A percentile compares a stretch with the other conserved stretches of the same genome.
Evolutionary conservation across 2,113 vertebrate species (phyloP).

Genomic region (Potamarius usumacintae): DNA sequence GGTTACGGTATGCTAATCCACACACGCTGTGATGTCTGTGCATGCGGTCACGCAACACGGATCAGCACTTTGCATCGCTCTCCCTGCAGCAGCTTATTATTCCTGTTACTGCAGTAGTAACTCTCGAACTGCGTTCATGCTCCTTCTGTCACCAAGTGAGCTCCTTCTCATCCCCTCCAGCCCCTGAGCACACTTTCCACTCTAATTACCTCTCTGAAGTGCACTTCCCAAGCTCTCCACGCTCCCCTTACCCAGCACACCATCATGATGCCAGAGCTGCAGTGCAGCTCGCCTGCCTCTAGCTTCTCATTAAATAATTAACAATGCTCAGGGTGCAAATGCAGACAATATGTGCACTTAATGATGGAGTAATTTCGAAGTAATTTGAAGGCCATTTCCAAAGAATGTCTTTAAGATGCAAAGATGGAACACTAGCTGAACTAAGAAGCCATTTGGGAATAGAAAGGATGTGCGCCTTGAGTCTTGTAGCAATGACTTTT

Average conservation of each 20-base stretch:
- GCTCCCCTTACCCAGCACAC: constrained; percentile 23
- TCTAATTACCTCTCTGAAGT: constrained; percentile 56
- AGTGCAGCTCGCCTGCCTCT: constrained; percentile 26
- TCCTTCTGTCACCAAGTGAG: constrained; percentile 52
- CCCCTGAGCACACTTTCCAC: constrained; percentile 39
- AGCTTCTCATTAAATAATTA: constrained; percentile 62
- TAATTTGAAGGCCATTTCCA: constrained; percentile 50
- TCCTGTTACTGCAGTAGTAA: constrained; percentile 31
- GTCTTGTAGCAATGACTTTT: constrained; percentile 21
- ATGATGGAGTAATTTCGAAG: constrained; percentile 55
- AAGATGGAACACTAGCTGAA: constrained; percentile 9
- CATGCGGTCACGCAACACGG: constrained; percentile 18
- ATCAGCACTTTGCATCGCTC: constrained; percentile 32
- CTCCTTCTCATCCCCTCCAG: constrained; percentile 41
- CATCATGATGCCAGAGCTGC: constrained; percentile 50
- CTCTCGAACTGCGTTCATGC: constrained; percentile 24
- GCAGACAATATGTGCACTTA: constrained; percentile 55
- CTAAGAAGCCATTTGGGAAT: not conserved
- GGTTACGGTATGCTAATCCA: not conserved
- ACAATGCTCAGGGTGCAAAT: constrained; percentile 50
- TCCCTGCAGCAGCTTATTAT: constrained; percentile 33
- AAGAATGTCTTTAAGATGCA: constrained; percentile 14
- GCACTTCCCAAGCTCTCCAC: constrained; percentile 24
- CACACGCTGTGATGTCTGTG: constrained; percentile 22
- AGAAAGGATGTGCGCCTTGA: not conserved